These are phyloP conservation scores for Lerista edwardsae DNA, from an alignment of 2,797 vertebrate species.

Conservation along the genomic window DNA sequence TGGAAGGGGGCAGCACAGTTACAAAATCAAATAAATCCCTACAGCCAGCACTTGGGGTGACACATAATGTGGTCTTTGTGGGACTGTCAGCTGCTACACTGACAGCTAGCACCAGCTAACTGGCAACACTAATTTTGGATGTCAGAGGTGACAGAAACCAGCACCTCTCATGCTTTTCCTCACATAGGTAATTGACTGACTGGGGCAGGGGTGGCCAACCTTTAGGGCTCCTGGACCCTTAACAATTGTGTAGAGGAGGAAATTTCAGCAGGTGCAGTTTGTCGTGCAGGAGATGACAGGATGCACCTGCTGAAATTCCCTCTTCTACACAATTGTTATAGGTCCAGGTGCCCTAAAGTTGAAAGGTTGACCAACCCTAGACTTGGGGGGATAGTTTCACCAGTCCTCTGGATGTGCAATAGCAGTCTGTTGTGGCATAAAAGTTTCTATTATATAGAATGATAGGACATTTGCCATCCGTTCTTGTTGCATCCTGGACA, in stretches of 20 bases:
- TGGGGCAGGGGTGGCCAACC: too few species aligned
- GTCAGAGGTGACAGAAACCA: background rate
- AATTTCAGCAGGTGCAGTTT: too few species aligned
- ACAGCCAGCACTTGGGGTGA: background rate
- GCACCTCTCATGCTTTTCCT: background rate
- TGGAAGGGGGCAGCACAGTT: background rate
- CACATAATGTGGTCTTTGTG: too few species aligned
- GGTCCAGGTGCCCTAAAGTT: too few species aligned
- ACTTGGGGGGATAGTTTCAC: background rate
- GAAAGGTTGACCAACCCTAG: too few species aligned
- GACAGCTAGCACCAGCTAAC: background rate
- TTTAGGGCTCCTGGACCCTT: too few species aligned
- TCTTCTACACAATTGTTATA: too few species aligned
- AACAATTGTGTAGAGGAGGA: too few species aligned
- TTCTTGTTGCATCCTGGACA: too few species aligned
- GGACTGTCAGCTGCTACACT: background rate
- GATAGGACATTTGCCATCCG: too few species aligned
- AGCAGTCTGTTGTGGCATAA: background rate
- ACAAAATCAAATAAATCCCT: background rate
- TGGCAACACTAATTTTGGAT: background rate
- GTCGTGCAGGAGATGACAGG: too few species aligned
- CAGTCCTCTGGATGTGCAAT: background rate
- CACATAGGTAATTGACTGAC: background rate
- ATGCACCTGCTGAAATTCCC: too few species aligned
- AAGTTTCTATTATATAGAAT: background rate